A percentile compares a stretch with the other conserved stretches of the same genome.
These are phyloP conservation scores for Augiades crinisus DNA, from an alignment of 2,888 invertebrate genomes.

Conservation along the genomic window DNA sequence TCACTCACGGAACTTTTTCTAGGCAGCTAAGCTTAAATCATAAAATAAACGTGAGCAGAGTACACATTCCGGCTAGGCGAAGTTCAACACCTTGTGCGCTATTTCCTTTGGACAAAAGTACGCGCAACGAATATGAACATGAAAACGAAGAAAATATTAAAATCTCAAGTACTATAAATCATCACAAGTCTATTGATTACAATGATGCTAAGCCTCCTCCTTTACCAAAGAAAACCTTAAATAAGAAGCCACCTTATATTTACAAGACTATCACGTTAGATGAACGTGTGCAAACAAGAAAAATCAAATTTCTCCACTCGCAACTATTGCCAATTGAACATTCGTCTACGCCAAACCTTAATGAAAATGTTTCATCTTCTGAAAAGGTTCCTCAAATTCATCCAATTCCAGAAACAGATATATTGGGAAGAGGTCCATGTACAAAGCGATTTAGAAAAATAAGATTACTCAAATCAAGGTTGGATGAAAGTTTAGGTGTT, in stretches of 20 bases:
- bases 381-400: constrained; percentile 54
- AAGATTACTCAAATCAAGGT: constrained; percentile 83
- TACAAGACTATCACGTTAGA: constrained; percentile 75
- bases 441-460: constrained; percentile 84
- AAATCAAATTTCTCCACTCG: constrained; percentile 73
- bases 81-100: constrained; percentile 75
- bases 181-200: constrained; percentile 46
- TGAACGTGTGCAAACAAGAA: constrained; percentile 74
- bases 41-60: constrained; percentile 66
- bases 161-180: constrained; percentile 32
- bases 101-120: constrained; percentile 63
- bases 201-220: constrained; percentile 70
- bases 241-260: constrained; percentile 65
- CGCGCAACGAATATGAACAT: constrained; percentile 57
- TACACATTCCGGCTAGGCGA: constrained; percentile 64
- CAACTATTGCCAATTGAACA: constrained; percentile 64
- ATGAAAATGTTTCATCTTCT: constrained; percentile 47
- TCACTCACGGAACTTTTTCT: constrained; percentile 59
- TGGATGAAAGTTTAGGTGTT: constrained; percentile 86
- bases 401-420: constrained; percentile 56
- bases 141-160: constrained; percentile 49
- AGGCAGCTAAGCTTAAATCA: constrained; percentile 72
- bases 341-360: constrained; percentile 52
- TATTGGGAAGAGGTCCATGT: constrained; percentile 81
- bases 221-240: constrained; percentile 69